Base-by-base conservation (phyloP, 2,797 vertebrate species). In the Labeo calbasu region DNA sequence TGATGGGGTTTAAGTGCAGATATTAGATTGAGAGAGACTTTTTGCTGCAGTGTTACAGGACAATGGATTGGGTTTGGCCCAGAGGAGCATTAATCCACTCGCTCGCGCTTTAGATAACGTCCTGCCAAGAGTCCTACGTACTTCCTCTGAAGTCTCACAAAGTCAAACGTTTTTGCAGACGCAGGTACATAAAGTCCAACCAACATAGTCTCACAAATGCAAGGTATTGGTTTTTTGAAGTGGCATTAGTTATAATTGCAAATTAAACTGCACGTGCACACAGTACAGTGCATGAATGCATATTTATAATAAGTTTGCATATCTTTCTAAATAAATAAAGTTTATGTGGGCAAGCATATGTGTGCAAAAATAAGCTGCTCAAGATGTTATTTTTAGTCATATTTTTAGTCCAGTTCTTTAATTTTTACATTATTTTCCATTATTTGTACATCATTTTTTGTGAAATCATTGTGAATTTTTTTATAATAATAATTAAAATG, bases 21-120 rank as follows among this genome's bases (percentile, higher is more conserved):
- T 92, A 92, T 92, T 87, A 88, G 90, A 89, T 91, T 90, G 92
- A 94, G 94, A 91, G 89, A 92, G 93, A 94, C 94, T 94, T 94
- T 91, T 91, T 92, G 86, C 85, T 72, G 57, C 15, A 72, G 85
- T 88, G 89, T 87, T 63, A 46, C 40, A 84, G 89, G 86, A 92
- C 89, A 93, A 93, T 86, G 79, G 83, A 81, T 77, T 89, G 84
- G 81, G 86, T 79, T 36, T 32, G 21, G 76, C 77, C 79, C 87
- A 83, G 57, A 82, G 73, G 70, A 82, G 53, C 86, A 85, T 85
- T 94, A 95, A 95, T 95, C 93, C 95, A 93, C 91, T 95, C 94
- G 92, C 90, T 91, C 83, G 55, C 1, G 90, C 86, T 71, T 92
- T 92, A 88, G 89, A 90, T 88, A 89, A 93, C 86, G 85, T 88